Evolutionary conservation across 1,140 invertebrate genomes (phyloP).

Genomic region (Hylaeus anthracinus): DNA sequence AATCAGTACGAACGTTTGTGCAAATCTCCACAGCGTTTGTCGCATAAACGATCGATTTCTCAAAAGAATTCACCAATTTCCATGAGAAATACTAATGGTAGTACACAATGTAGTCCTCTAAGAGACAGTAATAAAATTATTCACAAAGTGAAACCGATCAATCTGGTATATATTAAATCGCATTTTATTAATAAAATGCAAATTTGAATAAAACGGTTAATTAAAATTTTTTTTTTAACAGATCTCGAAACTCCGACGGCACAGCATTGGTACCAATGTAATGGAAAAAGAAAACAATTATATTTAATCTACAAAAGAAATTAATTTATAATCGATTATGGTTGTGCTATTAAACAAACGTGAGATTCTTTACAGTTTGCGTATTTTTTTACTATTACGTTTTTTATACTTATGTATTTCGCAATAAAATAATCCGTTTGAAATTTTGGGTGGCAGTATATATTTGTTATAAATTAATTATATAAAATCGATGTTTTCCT

Average conservation of each 20-base stretch:
- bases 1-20: constrained; percentile 26
- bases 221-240: constrained; percentile 40
- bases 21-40: constrained; percentile 36
- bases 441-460: neutral
- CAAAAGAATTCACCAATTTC: constrained; percentile 43
- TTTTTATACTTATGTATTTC: constrained; percentile 46
- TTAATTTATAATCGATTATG: constrained; percentile 17
- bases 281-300: constrained; percentile 64
- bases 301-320: constrained; percentile 12
- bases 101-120: constrained; percentile 58
- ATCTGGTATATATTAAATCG: constrained; percentile 58
- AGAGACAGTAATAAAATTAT: constrained; percentile 59
- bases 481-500: neutral
- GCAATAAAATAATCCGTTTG: constrained; percentile 47
- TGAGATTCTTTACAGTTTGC: constrained; percentile 2
- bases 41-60: constrained; percentile 11
- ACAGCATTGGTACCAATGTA: constrained; percentile 26
- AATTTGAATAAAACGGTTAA: constrained; percentile 1
- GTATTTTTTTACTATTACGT: constrained; percentile 32
- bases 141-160: constrained; percentile 62
- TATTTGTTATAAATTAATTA: neutral
- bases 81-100: constrained; percentile 17
- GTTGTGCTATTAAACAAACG: constrained; percentile 27
- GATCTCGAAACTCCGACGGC: constrained; percentile 58
- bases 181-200: neutral